Evolutionary conservation across 2,113 vertebrate species (phyloP).

Genomic region (Phrynocephalus versicolor): DNA sequence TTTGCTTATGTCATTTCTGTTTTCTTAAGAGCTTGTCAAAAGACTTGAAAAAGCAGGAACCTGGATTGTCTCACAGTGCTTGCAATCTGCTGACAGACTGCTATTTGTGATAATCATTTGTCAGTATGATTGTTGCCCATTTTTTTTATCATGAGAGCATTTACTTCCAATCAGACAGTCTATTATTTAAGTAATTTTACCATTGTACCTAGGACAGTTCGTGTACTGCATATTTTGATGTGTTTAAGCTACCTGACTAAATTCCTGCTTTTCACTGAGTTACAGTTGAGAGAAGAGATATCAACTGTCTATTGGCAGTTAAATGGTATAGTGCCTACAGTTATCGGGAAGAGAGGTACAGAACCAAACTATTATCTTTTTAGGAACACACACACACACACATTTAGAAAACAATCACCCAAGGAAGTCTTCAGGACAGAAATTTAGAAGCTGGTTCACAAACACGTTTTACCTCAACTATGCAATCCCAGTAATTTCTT

Average conservation of each 20-base stretch:
- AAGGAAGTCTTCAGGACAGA: background rate
- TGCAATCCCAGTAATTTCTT: background rate
- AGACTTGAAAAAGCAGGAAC: background rate
- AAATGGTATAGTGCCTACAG: background rate
- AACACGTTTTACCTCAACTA: background rate
- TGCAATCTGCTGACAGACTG: background rate
- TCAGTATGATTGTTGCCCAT: background rate
- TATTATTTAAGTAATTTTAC: background rate
- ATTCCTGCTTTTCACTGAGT: background rate
- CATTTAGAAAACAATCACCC: background rate
- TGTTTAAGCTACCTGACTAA: background rate
- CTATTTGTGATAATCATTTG: background rate
- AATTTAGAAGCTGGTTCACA: background rate
- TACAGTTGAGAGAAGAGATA: background rate
- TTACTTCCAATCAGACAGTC: background rate
- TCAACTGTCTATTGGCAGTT: background rate
- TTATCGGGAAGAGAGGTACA: background rate
- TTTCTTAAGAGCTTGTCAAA: background rate
- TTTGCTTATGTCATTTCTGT: background rate
- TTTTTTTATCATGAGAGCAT: background rate
- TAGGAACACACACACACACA: too few relatives aligned
- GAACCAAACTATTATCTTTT: too few relatives aligned
- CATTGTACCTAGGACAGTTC: background rate
- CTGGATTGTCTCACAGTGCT: background rate
- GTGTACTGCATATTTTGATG: background rate